A percentile compares a stretch with the other conserved stretches of the same genome.
Evolutionary conservation across 1,140 invertebrate genomes (phyloP).

Genomic region (Sminthurinus signatus): DNA sequence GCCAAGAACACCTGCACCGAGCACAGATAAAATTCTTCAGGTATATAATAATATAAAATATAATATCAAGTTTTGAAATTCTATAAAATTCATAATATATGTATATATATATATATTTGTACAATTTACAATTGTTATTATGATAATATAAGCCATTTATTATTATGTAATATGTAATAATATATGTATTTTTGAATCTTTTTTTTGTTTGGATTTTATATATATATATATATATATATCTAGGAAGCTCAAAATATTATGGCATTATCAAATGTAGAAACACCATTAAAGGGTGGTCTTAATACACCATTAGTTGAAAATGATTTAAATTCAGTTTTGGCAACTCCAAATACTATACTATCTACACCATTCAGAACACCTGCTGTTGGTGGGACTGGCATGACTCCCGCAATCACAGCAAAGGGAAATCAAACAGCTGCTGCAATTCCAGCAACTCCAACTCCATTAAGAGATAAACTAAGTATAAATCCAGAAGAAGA

Average conservation of each 20-base stretch:
- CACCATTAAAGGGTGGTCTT: constrained; percentile 89
- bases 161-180: neutral
- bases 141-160: too few relatives aligned
- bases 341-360: constrained; percentile 92
- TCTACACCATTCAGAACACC: constrained; percentile 75
- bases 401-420: constrained; percentile 45
- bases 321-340: constrained; percentile 70
- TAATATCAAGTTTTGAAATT: too few relatives aligned
- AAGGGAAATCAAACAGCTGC: constrained; percentile 47
- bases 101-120: too few relatives aligned
- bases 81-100: too few relatives aligned
- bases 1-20: constrained; percentile 75
- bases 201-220: constrained; percentile 39
- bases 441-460: constrained; percentile 45
- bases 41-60: too few relatives aligned
- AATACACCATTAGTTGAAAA: constrained; percentile 87
- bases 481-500: constrained; percentile 86
- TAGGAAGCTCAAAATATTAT: constrained; percentile 98
- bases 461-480: constrained; percentile 83
- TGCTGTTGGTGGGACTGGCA: constrained; percentile 22
- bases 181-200: constrained; percentile 19
- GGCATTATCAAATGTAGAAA: constrained; percentile 94
- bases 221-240: too few relatives aligned
- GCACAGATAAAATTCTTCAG: constrained; percentile 59
- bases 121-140: too few relatives aligned